These are phyloP conservation scores for Falco naumanni DNA, from an alignment of 2,797 vertebrate genomes.

Conservation along the genomic window DNA sequence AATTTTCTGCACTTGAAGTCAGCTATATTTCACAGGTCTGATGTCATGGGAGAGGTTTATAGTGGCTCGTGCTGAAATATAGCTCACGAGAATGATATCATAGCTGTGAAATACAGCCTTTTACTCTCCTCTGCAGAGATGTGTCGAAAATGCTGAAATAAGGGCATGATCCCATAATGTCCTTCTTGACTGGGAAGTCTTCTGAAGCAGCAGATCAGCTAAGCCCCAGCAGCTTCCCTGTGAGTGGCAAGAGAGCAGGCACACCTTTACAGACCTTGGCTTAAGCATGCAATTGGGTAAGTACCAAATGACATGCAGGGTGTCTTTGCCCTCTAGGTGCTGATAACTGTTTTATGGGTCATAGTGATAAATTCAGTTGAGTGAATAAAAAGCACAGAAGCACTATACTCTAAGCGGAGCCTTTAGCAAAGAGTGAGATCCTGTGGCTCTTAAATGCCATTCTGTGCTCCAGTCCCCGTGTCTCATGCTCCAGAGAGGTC, in stretches of 20 bases:
- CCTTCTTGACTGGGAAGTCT: not conserved
- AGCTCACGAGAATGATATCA: slow-evolving; percentile 57
- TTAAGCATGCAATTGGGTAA: not conserved
- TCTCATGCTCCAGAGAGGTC: not conserved
- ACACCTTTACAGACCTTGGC: not conserved
- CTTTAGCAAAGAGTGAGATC: not conserved
- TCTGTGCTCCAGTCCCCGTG: not conserved
- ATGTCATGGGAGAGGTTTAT: slow-evolving; percentile 60
- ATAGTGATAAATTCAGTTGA: not conserved
- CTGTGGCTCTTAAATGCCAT: not conserved
- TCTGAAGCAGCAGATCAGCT: not conserved
- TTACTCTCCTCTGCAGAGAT: slow-evolving; percentile 44
- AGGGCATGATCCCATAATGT: not conserved
- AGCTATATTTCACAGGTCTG: slow-evolving; percentile 69
- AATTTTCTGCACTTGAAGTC: slow-evolving; percentile 67
- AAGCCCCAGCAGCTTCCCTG: not conserved
- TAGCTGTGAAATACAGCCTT: slow-evolving; percentile 60
- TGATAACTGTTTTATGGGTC: not conserved
- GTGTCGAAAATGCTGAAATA: slow-evolving; percentile 37
- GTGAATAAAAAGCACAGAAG: not conserved
- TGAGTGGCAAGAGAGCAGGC: not conserved
- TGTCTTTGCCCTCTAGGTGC: not conserved
- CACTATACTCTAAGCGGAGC: not conserved
- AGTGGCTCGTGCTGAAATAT: slow-evolving; percentile 56
- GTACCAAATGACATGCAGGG: not conserved